Evolutionary conservation across 2,797 vertebrate species (phyloP).

Genomic region (Poecilia gillii): DNA sequence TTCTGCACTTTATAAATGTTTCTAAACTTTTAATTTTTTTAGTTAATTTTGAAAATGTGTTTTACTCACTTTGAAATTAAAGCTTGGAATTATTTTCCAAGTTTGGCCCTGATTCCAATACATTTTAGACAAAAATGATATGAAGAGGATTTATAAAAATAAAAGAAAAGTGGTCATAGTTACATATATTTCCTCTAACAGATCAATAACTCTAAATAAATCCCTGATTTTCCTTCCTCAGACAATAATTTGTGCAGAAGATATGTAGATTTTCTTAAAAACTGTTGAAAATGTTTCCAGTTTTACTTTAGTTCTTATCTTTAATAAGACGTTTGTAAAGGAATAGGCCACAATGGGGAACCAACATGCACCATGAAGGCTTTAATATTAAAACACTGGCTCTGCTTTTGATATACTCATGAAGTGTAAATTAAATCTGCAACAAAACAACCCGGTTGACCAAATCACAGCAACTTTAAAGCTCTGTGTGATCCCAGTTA

Average conservation of each 20-base stretch:
- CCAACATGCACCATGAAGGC: conserved; percentile 26
- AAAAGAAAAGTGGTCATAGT: neutral
- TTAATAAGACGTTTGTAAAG: neutral
- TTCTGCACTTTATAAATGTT: no score
- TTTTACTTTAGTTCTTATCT: neutral
- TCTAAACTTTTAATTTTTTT: no score
- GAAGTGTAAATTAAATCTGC: conserved; percentile 32
- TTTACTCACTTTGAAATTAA: neutral
- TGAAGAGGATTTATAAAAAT: neutral
- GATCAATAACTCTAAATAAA: neutral
- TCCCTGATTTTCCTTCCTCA: neutral
- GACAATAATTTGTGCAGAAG: neutral
- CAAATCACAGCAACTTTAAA: conserved; percentile 17
- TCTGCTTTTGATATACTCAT: conserved; percentile 26
- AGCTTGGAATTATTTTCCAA: no score
- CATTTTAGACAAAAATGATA: no score
- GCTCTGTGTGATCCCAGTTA: conserved; percentile 3
- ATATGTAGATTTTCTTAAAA: neutral
- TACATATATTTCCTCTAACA: neutral
- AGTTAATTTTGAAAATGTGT: neutral
- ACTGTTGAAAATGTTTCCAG: neutral
- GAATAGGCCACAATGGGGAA: neutral
- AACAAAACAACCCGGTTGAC: conserved; percentile 21
- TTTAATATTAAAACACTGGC: conserved; percentile 22
- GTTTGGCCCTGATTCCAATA: no score